Evolutionary conservation across 2,888 invertebrate genomes (phyloP).

Genomic region (Drosophila borborema): DNA sequence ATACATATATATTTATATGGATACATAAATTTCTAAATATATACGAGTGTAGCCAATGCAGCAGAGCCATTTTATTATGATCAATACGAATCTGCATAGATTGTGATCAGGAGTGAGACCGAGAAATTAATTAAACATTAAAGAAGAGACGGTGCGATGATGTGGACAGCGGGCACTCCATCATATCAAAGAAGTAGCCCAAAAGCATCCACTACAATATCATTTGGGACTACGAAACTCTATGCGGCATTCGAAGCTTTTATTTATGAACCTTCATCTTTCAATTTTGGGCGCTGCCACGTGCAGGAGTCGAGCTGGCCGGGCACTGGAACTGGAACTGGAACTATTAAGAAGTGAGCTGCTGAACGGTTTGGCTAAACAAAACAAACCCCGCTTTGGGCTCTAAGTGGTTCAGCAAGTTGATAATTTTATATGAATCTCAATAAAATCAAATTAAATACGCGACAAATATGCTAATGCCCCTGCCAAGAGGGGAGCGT

Average conservation of each 20-base stretch:
- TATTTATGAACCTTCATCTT: neutral
- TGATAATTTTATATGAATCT: constrained; percentile 73
- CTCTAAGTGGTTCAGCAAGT: constrained; percentile 76
- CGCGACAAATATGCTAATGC: constrained; percentile 78
- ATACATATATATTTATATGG: constrained; percentile 16
- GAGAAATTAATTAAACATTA: constrained; percentile 70
- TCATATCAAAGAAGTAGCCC: constrained; percentile 46
- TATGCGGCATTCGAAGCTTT: neutral
- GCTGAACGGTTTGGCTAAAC: constrained; percentile 38
- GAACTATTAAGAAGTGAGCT: constrained; percentile 46
- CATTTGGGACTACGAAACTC: neutral
- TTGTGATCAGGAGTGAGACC: constrained; percentile 57
- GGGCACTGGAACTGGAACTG: constrained; percentile 1
- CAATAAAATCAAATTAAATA: constrained; percentile 80
- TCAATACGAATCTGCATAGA: constrained; percentile 56
- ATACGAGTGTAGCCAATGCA: neutral
- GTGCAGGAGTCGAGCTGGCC: constrained; percentile 27
- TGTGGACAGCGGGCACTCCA: constrained; percentile 56
- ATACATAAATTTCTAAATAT: neutral
- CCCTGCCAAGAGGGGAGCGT: constrained; percentile 40
- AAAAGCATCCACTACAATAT: neutral
- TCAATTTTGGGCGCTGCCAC: constrained; percentile 18
- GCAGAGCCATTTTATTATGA: constrained; percentile 41
- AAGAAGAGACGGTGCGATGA: constrained; percentile 62
- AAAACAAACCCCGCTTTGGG: constrained; percentile 39